Evolutionary conservation across 2,113 vertebrate species (phyloP).

Genomic region (Alces alces): DNA sequence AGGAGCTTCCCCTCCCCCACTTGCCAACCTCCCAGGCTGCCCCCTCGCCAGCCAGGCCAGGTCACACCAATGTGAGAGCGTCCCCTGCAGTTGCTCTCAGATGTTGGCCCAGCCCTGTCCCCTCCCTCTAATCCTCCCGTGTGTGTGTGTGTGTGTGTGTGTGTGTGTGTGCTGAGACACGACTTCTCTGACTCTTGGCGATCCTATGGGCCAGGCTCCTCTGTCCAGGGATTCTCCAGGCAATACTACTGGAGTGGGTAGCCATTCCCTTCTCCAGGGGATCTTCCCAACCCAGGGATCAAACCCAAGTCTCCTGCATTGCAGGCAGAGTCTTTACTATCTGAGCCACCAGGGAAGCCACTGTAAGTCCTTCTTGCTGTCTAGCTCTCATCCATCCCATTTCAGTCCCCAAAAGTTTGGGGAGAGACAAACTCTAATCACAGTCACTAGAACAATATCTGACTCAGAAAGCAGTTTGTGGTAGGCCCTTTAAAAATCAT

Average conservation of each 20-base stretch:
- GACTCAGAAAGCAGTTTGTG: not conserved
- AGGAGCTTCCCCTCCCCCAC: not conserved
- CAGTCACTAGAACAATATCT: not conserved
- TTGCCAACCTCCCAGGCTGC: not conserved
- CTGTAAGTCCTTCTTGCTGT: not conserved
- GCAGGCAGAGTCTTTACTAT: not conserved
- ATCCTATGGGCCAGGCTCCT: not conserved
- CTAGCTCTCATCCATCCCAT: not conserved
- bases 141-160: not conserved
- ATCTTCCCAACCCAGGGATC: not conserved
- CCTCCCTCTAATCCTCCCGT: not conserved
- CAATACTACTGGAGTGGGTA: not conserved
- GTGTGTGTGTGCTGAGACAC: not conserved
- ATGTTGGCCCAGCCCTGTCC: not conserved
- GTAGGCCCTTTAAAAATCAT: not conserved
- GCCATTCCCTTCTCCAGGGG: not conserved
- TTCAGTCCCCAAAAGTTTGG: not conserved
- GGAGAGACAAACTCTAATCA: not conserved
- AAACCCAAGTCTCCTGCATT: not conserved
- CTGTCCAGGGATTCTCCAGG: not conserved
- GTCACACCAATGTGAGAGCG: fast-evolving
- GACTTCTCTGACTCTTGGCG: not conserved
- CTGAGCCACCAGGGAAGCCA: not conserved
- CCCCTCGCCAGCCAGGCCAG: not conserved
- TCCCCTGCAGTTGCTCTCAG: not conserved